phyloP scores from a whole-genome alignment of 2,113 vertebrate species.

The Clarias batrachus region DNA sequence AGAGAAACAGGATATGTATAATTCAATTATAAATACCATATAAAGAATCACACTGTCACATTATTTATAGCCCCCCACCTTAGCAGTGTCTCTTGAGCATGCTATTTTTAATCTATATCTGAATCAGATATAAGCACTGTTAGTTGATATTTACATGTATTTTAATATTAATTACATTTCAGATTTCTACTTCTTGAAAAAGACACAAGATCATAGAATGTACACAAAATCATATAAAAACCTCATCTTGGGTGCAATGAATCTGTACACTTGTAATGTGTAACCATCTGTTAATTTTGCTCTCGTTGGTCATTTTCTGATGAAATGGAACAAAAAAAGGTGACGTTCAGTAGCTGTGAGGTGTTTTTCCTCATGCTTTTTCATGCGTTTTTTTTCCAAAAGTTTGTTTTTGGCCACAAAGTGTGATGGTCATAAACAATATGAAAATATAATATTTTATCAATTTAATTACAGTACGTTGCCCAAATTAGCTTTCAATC shows the following conservation, averaged over 20 bases:
- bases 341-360: not conserved
- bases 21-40: not conserved
- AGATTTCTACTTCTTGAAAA: not conserved
- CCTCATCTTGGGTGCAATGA: not conserved
- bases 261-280: not conserved
- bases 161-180: not conserved
- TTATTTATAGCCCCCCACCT: not conserved
- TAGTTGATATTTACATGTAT: not conserved
- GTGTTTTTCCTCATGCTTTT: not conserved
- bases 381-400: not conserved
- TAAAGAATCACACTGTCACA: not conserved
- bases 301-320: not conserved
- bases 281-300: not conserved
- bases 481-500: not conserved
- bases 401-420: not conserved
- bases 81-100: not conserved
- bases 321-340: not conserved
- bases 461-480: not conserved
- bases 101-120: not conserved
- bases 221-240: not conserved
- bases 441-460: not conserved
- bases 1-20: not conserved
- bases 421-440: not conserved
- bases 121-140: not conserved
- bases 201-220: not conserved